Evolutionary conservation across 1,140 invertebrate species (phyloP), one percentile per base, ranked within the genome.

Genomic region (Pteromalus puparum): DNA sequence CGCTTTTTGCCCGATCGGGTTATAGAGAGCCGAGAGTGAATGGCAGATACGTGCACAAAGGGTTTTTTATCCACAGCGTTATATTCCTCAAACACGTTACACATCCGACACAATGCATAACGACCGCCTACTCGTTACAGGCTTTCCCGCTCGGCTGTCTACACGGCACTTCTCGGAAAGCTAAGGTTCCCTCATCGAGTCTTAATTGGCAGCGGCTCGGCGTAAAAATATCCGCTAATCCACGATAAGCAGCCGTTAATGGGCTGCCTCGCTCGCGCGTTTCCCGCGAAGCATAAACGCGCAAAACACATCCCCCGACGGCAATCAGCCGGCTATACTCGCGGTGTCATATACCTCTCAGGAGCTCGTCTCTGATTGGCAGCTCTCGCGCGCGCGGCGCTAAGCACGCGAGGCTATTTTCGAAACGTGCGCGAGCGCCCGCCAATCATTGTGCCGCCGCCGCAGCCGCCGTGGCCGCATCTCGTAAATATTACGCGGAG

Each of bases 201-300:
- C 15, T 26, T 70, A 81, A 70, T 70, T 81, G 65, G 24, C 38
- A 72, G 38, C 28, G 2, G 12, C 2, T 26, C 13, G 2, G 46
- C 7, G 18, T n/a, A 76, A 82, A 76, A 82, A 76, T 46, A 28
- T 74, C 21, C 10, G 24, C 53, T 82, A 38, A 82, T 65, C 30
- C 28, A 34, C 26, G 80, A 73, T 82, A 82, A 82, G 67, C 24
- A 65, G 53, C 72, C 48, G 67, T 75, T 75, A 75, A 75, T 74
- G 73, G 53, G 53, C 46, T 48, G 46, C 46, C 46, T 15, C 13
- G 46, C 46, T 48, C 13, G 18, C 38, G 6, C n/a, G 61, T 48
- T 76, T 76, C 34, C 26, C n/a, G 61, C 21, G 12, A 65, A 28
- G 12, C 21, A 61, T 61, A 61, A 61, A 61, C 53, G 53, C 48